phyloP scores from a whole-genome alignment of 2,888 invertebrate species.

The Andrena trimmerana region DNA sequence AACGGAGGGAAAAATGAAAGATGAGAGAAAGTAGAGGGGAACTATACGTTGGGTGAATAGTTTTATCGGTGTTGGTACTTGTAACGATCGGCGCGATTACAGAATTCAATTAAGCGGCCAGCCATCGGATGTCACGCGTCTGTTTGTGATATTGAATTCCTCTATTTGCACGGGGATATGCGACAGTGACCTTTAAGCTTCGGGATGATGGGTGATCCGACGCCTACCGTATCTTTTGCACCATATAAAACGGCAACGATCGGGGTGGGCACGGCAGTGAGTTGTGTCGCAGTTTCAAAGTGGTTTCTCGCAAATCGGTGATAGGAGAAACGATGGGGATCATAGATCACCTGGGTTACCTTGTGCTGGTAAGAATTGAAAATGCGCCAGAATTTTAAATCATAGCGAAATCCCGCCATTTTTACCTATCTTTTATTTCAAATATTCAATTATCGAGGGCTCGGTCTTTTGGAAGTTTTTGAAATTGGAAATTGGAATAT shows the following conservation, averaged over 20 bases:
- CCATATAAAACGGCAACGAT: slow-evolving; percentile 46
- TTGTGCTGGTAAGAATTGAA: slow-evolving; percentile 29
- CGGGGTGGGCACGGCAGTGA: slow-evolving; percentile 9
- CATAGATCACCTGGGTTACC: slow-evolving; percentile 15
- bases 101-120: slow-evolving; percentile 73
- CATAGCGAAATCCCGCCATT: too few relatives aligned
- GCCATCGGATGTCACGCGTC: slow-evolving; percentile 29
- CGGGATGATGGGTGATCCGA: slow-evolving; percentile 48
- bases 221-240: slow-evolving; percentile 14
- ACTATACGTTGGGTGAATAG: slow-evolving; percentile 16
- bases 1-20: not conserved
- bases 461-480: too few relatives aligned
- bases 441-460: too few relatives aligned
- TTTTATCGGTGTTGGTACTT: slow-evolving; percentile 26
- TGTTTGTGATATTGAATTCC: slow-evolving; percentile 58
- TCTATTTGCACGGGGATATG: slow-evolving; percentile 72
- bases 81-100: slow-evolving; percentile 68
- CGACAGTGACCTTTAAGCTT: slow-evolving; percentile 33
- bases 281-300: not conserved
- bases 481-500: too few relatives aligned
- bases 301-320: not conserved
- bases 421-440: too few relatives aligned
- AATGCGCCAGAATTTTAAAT: not conserved
- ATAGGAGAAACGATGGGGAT: not conserved
- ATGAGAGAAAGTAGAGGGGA: not conserved